Conservation (phyloP, 53 echinoderm and acorn worm species). For the Glandiceps talaboti region DNA sequence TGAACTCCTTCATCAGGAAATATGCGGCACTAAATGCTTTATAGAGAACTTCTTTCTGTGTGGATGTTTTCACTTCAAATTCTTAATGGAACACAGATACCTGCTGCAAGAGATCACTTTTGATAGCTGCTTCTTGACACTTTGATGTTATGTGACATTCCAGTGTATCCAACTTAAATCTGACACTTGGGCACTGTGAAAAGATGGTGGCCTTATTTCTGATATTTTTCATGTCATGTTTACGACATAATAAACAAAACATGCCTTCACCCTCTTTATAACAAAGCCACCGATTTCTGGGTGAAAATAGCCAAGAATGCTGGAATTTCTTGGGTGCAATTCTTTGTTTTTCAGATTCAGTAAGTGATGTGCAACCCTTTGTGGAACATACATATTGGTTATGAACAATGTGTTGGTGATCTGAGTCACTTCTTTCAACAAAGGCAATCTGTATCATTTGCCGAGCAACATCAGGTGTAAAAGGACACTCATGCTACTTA, state of each 20-base stretch:
- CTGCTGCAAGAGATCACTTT: constrained; percentile 4
- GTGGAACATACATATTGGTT: background rate
- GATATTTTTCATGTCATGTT: constrained; percentile 5
- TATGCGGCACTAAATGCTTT: constrained; percentile 10
- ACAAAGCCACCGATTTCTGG: constrained; percentile 10
- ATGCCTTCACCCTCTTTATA: constrained; percentile 14
- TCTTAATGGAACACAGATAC: constrained; percentile 14
- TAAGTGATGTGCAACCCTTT: background rate
- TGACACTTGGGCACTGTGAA: background rate
- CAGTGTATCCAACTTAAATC: constrained; percentile 8
- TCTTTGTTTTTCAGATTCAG: background rate
- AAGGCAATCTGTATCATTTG: no score
- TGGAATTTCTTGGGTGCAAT: background rate
- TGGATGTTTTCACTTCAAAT: constrained; percentile 1
- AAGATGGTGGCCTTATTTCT: constrained; percentile 12
- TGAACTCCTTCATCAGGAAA: constrained; percentile 8
- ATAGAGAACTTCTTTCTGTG: constrained; percentile 4
- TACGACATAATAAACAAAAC: constrained; percentile 16
- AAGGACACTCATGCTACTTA: background rate
- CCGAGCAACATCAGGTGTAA: background rate
- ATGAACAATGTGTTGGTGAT: background rate
- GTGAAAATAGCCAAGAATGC: background rate
- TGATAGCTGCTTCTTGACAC: constrained; percentile 4
- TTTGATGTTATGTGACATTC: background rate
- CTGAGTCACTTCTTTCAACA: background rate